These are phyloP conservation scores for Myotis myotis DNA, from an alignment of 2,797 vertebrate genomes.

Conservation along the genomic window DNA sequence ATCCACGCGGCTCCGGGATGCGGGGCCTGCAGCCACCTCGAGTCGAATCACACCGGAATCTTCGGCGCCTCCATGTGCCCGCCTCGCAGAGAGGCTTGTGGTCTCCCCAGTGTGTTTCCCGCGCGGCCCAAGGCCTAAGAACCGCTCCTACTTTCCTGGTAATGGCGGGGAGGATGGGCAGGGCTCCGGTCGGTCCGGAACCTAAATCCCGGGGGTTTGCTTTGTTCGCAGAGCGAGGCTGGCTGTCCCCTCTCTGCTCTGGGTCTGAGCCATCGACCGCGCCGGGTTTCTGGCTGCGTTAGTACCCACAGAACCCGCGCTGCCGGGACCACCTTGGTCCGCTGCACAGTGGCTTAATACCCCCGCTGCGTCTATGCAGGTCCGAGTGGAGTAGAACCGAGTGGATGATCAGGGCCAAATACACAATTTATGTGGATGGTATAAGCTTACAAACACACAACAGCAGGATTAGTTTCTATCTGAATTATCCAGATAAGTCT, in stretches of 20 bases:
- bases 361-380: not conserved
- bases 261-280: slow-evolving; percentile 35
- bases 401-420: not conserved
- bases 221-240: slow-evolving; percentile 47
- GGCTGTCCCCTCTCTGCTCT: not conserved
- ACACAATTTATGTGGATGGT: not conserved
- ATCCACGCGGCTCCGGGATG: not conserved
- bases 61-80: not conserved
- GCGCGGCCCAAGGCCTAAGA: not conserved
- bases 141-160: not conserved
- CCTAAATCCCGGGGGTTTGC: slow-evolving; percentile 46
- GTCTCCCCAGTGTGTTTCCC: not conserved
- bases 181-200: slow-evolving; percentile 23
- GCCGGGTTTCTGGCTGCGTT: slow-evolving; percentile 41
- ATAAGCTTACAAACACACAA: not conserved
- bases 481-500: not conserved
- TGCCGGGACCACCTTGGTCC: not conserved
- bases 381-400: not conserved
- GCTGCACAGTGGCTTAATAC: not conserved
- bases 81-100: not conserved
- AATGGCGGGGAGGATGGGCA: not conserved
- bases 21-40: not conserved
- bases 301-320: not conserved
- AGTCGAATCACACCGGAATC: not conserved
- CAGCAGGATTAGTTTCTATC: not conserved